phyloP scores from a whole-genome alignment of 2,888 invertebrate species.

The Zhuqinia jingwanae region DNA sequence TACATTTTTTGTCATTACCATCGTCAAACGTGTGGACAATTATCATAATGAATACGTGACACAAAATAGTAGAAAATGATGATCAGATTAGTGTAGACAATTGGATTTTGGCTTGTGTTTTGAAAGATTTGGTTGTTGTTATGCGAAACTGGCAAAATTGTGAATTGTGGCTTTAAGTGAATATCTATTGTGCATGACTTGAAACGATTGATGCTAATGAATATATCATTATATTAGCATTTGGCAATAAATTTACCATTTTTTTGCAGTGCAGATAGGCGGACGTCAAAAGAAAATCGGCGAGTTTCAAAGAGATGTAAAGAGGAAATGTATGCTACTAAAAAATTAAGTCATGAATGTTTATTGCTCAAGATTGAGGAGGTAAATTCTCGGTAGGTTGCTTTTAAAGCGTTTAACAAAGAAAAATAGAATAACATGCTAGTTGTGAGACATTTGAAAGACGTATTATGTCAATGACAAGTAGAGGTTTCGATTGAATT shows the following conservation, averaged over 20 bases:
- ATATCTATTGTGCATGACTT: neutral
- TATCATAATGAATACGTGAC: too few relatives aligned
- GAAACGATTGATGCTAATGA: constrained; percentile 43
- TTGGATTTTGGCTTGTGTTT: neutral
- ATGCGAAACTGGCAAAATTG: too few relatives aligned
- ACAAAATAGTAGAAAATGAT: neutral
- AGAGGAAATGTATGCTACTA: constrained; percentile 28
- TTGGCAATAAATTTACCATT: constrained; percentile 30
- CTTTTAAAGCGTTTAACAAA: too few relatives aligned
- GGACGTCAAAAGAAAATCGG: constrained; percentile 6
- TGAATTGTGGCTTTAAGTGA: too few relatives aligned
- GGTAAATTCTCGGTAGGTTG: too few relatives aligned
- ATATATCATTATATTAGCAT: constrained; percentile 49
- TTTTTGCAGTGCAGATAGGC: neutral
- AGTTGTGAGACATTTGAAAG: too few relatives aligned
- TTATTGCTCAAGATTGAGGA: neutral
- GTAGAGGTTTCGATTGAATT: too few relatives aligned
- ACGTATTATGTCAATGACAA: too few relatives aligned
- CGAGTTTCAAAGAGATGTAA: constrained; percentile 5
- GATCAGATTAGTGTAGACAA: neutral
- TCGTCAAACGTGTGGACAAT: too few relatives aligned
- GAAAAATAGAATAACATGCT: too few relatives aligned
- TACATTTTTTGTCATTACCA: too few relatives aligned
- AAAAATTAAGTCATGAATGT: constrained; percentile 5
- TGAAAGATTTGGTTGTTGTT: neutral